Percentiles rank a stretch among this genome's conserved stretches.
phyloP scores from a whole-genome alignment of 2,113 vertebrate species.

The Urocolius indicus region DNA sequence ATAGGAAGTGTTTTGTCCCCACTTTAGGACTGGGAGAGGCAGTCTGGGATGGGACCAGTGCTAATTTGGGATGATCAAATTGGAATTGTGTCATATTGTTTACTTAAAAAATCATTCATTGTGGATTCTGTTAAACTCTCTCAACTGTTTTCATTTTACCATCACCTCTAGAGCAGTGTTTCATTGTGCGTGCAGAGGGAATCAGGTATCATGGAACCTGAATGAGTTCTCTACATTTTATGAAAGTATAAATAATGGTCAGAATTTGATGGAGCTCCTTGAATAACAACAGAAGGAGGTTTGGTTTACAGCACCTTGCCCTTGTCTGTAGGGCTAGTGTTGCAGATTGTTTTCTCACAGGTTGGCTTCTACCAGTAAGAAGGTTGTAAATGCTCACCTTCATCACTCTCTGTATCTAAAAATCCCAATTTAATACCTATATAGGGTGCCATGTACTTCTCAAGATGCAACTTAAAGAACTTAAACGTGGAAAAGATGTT shows the following conservation, averaged over 20 bases:
- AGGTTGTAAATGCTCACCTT: background rate
- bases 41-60: background rate
- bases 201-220: background rate
- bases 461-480: background rate
- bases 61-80: background rate
- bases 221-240: conserved; percentile 11
- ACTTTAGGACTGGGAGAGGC: background rate
- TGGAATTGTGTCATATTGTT: background rate
- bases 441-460: background rate
- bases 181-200: background rate
- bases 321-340: background rate
- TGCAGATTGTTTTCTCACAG: background rate
- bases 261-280: conserved; percentile 44
- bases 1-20: background rate
- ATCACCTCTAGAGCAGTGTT: background rate
- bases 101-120: background rate
- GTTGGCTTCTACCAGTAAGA: background rate
- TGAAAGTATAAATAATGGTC: conserved; percentile 11
- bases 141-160: conserved; percentile 26
- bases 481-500: background rate
- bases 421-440: background rate
- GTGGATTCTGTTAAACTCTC: background rate
- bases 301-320: conserved; percentile 6
- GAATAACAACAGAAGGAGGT: background rate
- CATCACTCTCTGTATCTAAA: background rate